Percentiles rank a stretch among this genome's conserved stretches.
Evolutionary conservation across 2,113 vertebrate species (phyloP).

Genomic region (Microcebus murinus): DNA sequence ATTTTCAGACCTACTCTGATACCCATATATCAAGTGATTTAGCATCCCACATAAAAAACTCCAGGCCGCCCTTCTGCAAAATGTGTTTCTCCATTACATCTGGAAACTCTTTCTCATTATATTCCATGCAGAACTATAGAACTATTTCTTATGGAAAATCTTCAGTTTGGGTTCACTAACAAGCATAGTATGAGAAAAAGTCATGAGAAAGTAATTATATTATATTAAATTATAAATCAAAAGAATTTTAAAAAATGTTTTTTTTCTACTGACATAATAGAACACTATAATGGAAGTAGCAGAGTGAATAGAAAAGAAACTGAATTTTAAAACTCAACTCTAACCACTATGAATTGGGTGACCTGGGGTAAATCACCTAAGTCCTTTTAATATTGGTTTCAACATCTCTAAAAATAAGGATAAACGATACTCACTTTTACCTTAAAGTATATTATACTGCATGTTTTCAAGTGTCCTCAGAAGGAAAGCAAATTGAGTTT

Average conservation of each 20-base stretch:
- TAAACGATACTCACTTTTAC: neutral
- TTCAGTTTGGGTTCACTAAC: neutral
- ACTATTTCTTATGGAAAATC: neutral
- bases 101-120: neutral
- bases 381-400: neutral
- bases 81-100: neutral
- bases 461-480: neutral
- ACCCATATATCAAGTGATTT: neutral
- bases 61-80: neutral
- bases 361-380: neutral
- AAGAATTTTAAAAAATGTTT: neutral
- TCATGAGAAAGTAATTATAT: neutral
- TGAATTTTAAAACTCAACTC: neutral
- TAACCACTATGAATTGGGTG: neutral
- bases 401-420: constrained; percentile 11
- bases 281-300: neutral
- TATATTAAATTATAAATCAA: neutral
- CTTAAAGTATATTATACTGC: neutral
- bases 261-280: neutral
- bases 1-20: neutral
- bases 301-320: neutral
- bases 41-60: neutral
- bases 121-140: neutral
- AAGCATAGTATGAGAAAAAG: neutral
- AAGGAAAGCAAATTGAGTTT: neutral